Evolutionary conservation across 2,888 invertebrate species (phyloP).

Genomic region (Idaea biselata): DNA sequence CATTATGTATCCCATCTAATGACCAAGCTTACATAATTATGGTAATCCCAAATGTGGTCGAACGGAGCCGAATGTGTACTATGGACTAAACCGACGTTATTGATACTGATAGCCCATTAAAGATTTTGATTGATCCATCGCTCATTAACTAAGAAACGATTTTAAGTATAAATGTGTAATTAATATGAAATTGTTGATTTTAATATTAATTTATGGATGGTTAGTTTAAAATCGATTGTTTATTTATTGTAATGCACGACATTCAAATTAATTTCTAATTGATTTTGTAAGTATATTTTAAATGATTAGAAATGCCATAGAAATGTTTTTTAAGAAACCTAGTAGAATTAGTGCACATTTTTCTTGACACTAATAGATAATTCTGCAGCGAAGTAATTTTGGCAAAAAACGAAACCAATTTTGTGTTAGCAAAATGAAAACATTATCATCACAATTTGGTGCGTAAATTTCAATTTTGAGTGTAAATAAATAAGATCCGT

Average conservation of each 20-base stretch:
- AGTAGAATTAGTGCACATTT: no score
- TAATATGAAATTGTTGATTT: background rate
- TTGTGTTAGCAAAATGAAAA: no score
- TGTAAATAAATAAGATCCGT: no score
- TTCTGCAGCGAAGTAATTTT: no score
- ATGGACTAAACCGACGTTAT: constrained; percentile 36
- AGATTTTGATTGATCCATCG: constrained; percentile 44
- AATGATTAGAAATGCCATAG: background rate
- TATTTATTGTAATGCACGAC: background rate
- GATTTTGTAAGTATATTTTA: background rate
- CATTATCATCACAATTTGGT: no score
- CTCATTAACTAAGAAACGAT: constrained; percentile 18
- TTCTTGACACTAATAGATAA: no score
- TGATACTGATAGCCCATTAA: constrained; percentile 68
- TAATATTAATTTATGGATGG: background rate
- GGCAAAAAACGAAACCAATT: no score
- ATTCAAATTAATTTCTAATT: background rate
- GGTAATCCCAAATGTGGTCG: constrained; percentile 51
- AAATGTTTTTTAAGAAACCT: background rate
- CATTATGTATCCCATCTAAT: constrained; percentile 54
- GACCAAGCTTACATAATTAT: constrained; percentile 58
- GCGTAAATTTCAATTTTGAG: no score
- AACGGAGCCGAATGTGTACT: constrained; percentile 28
- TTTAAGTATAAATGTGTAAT: background rate
- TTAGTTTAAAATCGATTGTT: background rate